Evolutionary conservation across 2,888 invertebrate species (phyloP).

Genomic region (Xestia xanthographa): DNA sequence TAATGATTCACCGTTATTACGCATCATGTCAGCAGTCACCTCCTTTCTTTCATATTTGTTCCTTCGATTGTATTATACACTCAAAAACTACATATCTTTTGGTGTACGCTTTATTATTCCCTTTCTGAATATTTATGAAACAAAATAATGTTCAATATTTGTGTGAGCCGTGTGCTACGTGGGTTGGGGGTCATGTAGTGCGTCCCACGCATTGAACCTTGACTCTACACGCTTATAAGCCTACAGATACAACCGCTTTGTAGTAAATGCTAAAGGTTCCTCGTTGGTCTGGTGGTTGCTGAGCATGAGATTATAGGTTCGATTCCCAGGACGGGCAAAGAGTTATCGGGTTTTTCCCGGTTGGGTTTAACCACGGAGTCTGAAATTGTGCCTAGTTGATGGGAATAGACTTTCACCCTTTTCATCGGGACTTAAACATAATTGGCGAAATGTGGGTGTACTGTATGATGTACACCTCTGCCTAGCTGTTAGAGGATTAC

Average conservation of each 20-base stretch:
- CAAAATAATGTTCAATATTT: conserved; percentile 6
- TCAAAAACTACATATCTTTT: neutral
- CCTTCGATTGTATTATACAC: neutral
- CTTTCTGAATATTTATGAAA: conserved; percentile 9
- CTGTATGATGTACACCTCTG: conserved; percentile 1
- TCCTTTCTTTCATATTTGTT: neutral
- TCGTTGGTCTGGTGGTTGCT: neutral
- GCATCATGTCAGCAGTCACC: neutral
- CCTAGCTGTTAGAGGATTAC: too few species aligned
- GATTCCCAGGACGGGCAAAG: neutral
- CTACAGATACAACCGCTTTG: conserved; percentile 16
- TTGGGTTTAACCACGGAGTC: neutral
- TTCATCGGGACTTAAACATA: neutral
- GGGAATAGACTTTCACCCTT: neutral
- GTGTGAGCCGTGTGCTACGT: neutral
- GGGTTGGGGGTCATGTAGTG: neutral
- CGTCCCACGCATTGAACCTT: conserved; percentile 20
- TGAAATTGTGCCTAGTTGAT: neutral
- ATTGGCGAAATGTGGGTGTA: neutral
- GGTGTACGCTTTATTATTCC: neutral
- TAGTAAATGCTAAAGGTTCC: conserved; percentile 1
- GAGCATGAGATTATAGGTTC: neutral
- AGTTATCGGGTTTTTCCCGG: neutral
- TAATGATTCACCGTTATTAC: neutral
- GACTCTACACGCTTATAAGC: conserved; percentile 15